Evolutionary conservation across 2,113 vertebrate species (phyloP), one percentile per base, ranked within the genome.

Genomic region (Oncorhynchus mykiss): DNA sequence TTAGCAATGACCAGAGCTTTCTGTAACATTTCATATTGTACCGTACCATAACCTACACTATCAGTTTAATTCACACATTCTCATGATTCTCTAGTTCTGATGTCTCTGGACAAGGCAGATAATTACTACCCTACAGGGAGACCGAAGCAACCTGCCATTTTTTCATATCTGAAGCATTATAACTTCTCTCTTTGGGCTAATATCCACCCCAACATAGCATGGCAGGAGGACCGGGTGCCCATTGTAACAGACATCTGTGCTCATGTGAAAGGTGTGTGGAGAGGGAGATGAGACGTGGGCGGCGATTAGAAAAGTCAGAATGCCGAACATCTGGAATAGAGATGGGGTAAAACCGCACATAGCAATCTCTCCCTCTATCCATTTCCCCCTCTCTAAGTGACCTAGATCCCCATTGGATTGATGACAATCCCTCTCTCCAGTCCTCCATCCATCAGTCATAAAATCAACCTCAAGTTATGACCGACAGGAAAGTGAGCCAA

Each of bases 241-340:
- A 27, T 27, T 27, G 27, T 27, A 27, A 82, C 84, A 87, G 80
- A 67, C 71, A 34, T 73, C 81, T 79, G 77, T 16, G 39, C 76
- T 85, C 82, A 89, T 83, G 80, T 77, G 74, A 81, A 82, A 89
- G 80, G 82, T 84, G 86, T 82, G 85, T 78, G 85, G 83, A 86
- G 69, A 73, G 11, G 60, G 29, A 75, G 76, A 80, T 80, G 72
- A 82, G 85, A 82, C 73, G 78, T 39, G 79, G 85, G 84, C 60
- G 78, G 45, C 7, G 22, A 22, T 16, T 13, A 48, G 68, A 45
- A 70, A 34, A 6, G 5, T 20, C 27, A 2, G 31, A n/a, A 70
- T 12, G n/a, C 31, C 39, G 9, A 8, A 59, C 68, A 77, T 71
- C 75, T 77, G 75, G 75, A 77, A n/a, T 11, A 18, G 18, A 70